Conservation (phyloP, 2,113 vertebrate genomes). For the Conger conger region DNA sequence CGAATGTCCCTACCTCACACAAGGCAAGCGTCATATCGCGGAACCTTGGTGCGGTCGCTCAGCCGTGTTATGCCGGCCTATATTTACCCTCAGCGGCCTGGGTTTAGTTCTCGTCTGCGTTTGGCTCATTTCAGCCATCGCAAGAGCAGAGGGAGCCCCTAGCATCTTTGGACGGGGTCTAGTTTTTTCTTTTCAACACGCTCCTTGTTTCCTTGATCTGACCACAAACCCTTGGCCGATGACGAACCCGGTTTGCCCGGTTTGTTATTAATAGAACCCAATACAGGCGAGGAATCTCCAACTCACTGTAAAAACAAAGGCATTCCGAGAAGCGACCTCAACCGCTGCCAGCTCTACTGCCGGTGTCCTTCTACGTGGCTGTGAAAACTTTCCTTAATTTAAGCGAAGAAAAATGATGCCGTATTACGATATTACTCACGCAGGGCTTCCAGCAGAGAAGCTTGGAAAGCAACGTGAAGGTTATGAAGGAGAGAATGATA, state of each 20-base stretch:
- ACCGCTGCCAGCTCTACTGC: conserved; percentile 53
- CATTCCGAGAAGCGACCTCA: conserved; percentile 65
- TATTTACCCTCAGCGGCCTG: background rate
- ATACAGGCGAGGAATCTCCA: conserved; percentile 65
- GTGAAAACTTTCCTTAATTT: conserved; percentile 56
- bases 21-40: background rate
- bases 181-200: background rate
- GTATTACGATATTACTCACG: conserved; percentile 56
- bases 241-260: conserved; percentile 33
- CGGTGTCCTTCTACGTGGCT: conserved; percentile 65
- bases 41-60: background rate
- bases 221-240: conserved; percentile 47
- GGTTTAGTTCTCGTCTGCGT: background rate
- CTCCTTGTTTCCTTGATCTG: background rate
- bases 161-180: background rate
- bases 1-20: background rate
- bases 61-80: background rate
- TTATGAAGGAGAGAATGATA: background rate
- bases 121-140: background rate
- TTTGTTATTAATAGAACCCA: conserved; percentile 66
- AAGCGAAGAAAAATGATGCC: conserved; percentile 39
- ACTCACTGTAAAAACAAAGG: conserved; percentile 65
- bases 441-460: conserved; percentile 55
- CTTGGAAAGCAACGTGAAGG: conserved; percentile 46
- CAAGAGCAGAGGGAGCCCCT: background rate